phyloP scores from a whole-genome alignment of 2,888 invertebrate genomes.

The Caenorhabditis japonica region DNA sequence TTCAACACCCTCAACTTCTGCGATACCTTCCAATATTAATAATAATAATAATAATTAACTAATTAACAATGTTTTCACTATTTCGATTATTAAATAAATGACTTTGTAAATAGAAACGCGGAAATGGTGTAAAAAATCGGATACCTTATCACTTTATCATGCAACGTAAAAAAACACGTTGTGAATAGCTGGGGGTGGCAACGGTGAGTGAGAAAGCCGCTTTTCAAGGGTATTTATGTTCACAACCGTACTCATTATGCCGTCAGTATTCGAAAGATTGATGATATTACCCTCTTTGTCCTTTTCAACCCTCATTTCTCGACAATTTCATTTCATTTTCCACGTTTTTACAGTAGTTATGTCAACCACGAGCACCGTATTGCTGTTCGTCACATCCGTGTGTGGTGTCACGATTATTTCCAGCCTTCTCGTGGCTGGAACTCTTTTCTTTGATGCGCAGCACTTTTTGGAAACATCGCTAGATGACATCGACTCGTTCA shows the following conservation, averaged over 20 bases:
- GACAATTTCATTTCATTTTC: too few species aligned
- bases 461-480: constrained; percentile 33
- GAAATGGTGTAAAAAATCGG: constrained; percentile 25
- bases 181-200: constrained; percentile 5
- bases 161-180: constrained; percentile 28
- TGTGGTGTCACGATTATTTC: constrained; percentile 29
- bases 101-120: background rate
- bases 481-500: constrained; percentile 39
- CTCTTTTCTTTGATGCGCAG: constrained; percentile 37
- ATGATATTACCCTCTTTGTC: background rate
- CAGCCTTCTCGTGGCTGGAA: constrained; percentile 36
- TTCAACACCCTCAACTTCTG: constrained; percentile 5
- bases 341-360: constrained; percentile 20
- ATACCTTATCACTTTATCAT: constrained; percentile 4
- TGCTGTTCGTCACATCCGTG: constrained; percentile 36
- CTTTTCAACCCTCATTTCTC: too few species aligned
- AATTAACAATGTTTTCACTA: constrained; percentile 16
- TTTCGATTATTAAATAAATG: background rate
- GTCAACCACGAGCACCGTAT: constrained; percentile 23
- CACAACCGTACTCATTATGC: constrained; percentile 14
- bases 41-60: constrained; percentile 1
- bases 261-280: constrained; percentile 17
- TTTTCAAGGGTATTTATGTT: constrained; percentile 49
- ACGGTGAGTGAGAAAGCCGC: constrained; percentile 10
- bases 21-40: background rate